These are phyloP conservation scores for Sesia bembeciformis DNA, from an alignment of 2,888 invertebrate genomes.

Conservation along the genomic window DNA sequence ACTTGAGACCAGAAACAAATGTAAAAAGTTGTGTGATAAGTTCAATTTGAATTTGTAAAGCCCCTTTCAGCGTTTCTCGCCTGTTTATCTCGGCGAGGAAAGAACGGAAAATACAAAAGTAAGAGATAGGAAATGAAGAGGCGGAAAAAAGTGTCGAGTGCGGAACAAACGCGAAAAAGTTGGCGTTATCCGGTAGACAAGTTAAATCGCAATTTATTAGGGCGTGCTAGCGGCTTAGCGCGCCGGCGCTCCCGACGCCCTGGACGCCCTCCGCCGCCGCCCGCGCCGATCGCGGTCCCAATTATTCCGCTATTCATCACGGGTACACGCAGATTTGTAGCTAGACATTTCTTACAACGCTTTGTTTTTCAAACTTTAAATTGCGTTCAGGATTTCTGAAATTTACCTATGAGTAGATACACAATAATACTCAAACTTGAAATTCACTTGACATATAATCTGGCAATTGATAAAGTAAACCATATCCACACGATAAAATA, in stretches of 20 bases:
- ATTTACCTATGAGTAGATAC: too few species aligned
- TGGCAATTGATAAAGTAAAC: too few species aligned
- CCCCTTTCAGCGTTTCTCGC: slow-evolving; percentile 74
- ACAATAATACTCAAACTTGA: too few species aligned
- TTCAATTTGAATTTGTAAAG: slow-evolving; percentile 76
- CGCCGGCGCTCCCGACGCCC: slow-evolving; percentile 12
- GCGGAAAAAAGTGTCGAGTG: slow-evolving; percentile 73
- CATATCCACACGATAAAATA: too few species aligned
- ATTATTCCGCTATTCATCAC: slow-evolving; percentile 19
- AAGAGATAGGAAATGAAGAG: slow-evolving; percentile 75
- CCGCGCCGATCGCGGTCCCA: slow-evolving; percentile 5
- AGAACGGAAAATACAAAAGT: slow-evolving; percentile 73
- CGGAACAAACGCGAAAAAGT: slow-evolving; percentile 72
- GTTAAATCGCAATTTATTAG: slow-evolving; percentile 75
- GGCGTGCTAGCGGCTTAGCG: slow-evolving; percentile 64
- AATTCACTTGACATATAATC: too few species aligned
- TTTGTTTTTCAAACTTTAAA: neutral
- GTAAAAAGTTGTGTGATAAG: slow-evolving; percentile 76
- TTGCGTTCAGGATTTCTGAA: neutral
- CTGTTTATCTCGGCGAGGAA: slow-evolving; percentile 71
- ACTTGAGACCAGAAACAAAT: slow-evolving; percentile 74
- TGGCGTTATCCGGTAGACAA: slow-evolving; percentile 73
- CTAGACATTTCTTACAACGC: slow-evolving; percentile 5
- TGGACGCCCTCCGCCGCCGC: slow-evolving; percentile 9
- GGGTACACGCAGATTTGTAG: slow-evolving; percentile 2